Evolutionary conservation across 92 coral and sea anemone species (phyloP), one percentile per base, ranked within the genome.

Genomic region (Umimayanthus kanabou): DNA sequence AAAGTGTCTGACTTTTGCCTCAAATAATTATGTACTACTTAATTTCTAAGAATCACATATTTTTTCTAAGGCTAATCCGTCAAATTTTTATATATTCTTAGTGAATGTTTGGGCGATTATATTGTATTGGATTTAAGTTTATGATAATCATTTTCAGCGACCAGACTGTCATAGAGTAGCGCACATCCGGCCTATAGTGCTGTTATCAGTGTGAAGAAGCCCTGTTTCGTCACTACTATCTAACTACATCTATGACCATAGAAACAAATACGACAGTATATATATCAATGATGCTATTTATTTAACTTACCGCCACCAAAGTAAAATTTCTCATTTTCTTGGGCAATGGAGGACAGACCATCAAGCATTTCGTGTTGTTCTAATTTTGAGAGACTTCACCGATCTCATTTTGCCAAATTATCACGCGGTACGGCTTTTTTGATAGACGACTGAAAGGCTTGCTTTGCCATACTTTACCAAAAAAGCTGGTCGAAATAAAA

Each of bases 21-120:
- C 20, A 45, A 67, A 14, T 22, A 6, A 25, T 69, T 82, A 33
- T 67, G 16, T 2, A 28, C 14, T 47, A n/a, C 29, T 40, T 43
- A 42, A 42, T 69, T 39, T 67, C 69, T 18, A 67, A 81, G 49
- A 26, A 39, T 39, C 18, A 23, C 33, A 67, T 10, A 39, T 22
- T 43, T 67, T 39, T 39, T 23, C 61, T 47, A 13, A 47, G 9
- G 4, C 42, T n/a, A 43, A n/a, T 45, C 65, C 64, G 39, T 82
- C 65, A 69, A 47, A 82, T 11, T 37, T 81, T 23, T 23, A n/a
- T 66, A 5, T 43, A 22, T 6, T 73, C 16, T 43, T 82, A 39
- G 45, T 66, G 16, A 40, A 42, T 40, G 77, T 70, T 82, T 82
- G 86, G 22, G 65, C 58, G 55, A 55, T 66, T 11, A 43, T 25